Base-by-base conservation (phyloP, 2,113 vertebrate species). In the Acinonyx jubatus region DNA sequence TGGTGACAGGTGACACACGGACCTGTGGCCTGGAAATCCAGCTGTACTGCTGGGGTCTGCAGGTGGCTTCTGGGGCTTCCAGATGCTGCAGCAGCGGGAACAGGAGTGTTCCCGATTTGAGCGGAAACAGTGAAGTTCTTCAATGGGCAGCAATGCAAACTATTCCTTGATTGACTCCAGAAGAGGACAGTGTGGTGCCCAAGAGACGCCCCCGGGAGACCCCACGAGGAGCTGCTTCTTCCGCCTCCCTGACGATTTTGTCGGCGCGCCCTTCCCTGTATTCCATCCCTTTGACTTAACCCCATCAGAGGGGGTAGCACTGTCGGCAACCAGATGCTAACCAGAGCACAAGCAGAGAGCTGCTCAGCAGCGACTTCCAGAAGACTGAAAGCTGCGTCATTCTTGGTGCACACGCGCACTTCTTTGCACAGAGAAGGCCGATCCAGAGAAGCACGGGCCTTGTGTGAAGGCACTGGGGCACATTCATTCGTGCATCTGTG, bases 1-100 rank as follows among this genome's bases (percentile, higher is more conserved):
- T 41, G n/a, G 55, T 31, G 71, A 38, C 18, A 2, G 23, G 69
- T 23, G 1, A 14, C 19, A 13, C 9, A 10, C 0, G 1, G 1
- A 45, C 14, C 21, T 11, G 27, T 27, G 27, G 14, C 71, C 83
- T 33, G 55, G 48, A 48, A 38, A 29, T 45, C 4, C 1, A 7
- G 7, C 27, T 4, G 2, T 3, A 36, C 25, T 61, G 48, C 52
- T 3, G 2, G 21, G 38, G 36, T 87, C 36, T 57, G 31, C 0
- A 41, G 19, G 41, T 14, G 41, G 63, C 48, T 57, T 57, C 55
- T 57, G 55, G 55, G 55, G 1, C 57, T 78, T 76, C 76, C 1
- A 1, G 48, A 61, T 61, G 25, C 83, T 29, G 55, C 10, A 4
- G 21, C 45, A 23, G 61, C 29, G 10, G 7, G 0, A 3, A 15